phyloP scores from a whole-genome alignment of 1,140 invertebrate genomes.

The Lethocerus indicus region DNA sequence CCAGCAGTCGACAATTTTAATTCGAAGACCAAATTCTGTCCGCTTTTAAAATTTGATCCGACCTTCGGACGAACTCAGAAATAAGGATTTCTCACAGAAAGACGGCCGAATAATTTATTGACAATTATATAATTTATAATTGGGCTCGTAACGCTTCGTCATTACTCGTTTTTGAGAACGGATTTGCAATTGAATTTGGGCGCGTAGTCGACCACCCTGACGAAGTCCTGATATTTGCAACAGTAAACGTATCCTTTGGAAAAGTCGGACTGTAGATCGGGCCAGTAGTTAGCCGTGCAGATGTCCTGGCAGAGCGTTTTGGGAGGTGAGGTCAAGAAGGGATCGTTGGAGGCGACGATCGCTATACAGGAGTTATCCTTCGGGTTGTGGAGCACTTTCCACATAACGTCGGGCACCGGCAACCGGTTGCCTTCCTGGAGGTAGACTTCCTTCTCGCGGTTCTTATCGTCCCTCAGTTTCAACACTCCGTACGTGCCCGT shows the following conservation, averaged over 20 bases:
- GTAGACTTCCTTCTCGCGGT: slow-evolving; percentile 7
- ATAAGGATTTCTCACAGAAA: neutral
- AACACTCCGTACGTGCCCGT: slow-evolving; percentile 16
- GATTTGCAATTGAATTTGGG: neutral
- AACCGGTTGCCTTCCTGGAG: slow-evolving; percentile 12
- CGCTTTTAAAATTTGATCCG: no score
- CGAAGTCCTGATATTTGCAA: slow-evolving; percentile 4
- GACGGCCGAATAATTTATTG: neutral
- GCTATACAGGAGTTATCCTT: slow-evolving; percentile 7
- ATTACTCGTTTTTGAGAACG: neutral
- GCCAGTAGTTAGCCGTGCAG: slow-evolving; percentile 8
- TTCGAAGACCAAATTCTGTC: no score
- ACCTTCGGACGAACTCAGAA: no score
- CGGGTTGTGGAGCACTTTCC: slow-evolving; percentile 15
- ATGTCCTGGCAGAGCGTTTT: slow-evolving; percentile 8
- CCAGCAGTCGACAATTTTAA: no score
- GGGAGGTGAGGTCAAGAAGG: slow-evolving; percentile 4
- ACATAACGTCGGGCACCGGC: slow-evolving; percentile 14
- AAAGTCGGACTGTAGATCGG: neutral
- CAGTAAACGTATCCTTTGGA: slow-evolving; percentile 10
- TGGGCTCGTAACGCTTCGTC: neutral
- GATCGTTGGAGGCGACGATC: slow-evolving; percentile 13
- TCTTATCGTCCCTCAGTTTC: slow-evolving; percentile 5
- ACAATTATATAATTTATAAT: neutral
- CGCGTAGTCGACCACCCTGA: neutral